phyloP scores from a whole-genome alignment of 2,113 vertebrate genomes.

The Rattus rattus region DNA sequence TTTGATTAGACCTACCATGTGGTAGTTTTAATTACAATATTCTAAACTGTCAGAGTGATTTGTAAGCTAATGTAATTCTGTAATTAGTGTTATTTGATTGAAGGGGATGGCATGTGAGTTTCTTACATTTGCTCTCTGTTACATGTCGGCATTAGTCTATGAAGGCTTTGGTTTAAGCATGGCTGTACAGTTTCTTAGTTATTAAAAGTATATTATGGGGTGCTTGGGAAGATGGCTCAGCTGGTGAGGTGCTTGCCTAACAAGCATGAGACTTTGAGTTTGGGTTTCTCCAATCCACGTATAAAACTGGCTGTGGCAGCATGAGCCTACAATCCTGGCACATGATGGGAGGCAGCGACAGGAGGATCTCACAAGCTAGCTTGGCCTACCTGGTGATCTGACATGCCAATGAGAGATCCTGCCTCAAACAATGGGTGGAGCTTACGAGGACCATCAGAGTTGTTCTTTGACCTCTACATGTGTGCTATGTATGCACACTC shows the following conservation, averaged over 20 bases:
- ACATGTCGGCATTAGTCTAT: background rate
- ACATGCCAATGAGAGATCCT: background rate
- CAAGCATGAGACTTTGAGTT: background rate
- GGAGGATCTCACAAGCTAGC: background rate
- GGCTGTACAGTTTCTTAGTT: background rate
- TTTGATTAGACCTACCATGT: background rate
- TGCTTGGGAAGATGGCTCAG: no score
- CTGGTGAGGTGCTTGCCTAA: background rate
- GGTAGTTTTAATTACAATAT: constrained; percentile 49
- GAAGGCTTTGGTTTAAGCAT: constrained; percentile 31
- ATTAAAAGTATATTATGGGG: constrained; percentile 10
- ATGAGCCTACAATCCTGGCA: background rate
- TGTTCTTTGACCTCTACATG: background rate
- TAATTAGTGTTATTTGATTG: background rate
- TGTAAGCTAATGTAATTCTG: background rate
- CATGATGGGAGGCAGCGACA: background rate
- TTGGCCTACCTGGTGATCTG: no score
- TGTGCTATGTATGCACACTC: background rate
- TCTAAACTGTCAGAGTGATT: background rate
- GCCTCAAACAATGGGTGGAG: background rate
- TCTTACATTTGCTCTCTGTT: background rate
- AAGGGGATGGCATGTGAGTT: background rate
- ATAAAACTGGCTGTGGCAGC: background rate
- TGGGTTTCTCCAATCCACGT: no score
- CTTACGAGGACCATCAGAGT: background rate